Conservation (phyloP, 1,140 invertebrate species). For the Sitodiplosis mosellana region DNA sequence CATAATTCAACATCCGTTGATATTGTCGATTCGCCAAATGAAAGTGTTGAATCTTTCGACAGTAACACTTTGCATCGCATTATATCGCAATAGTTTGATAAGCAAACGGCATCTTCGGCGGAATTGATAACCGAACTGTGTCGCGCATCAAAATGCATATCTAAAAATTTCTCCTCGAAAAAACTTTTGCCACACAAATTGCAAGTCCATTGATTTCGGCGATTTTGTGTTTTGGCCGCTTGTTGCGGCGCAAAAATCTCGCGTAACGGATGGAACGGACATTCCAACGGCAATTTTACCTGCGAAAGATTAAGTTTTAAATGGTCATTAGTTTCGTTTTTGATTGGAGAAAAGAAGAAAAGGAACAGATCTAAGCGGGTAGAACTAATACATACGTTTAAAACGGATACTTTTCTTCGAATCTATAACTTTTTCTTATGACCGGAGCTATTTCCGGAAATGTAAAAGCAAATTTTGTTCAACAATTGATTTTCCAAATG, state of each 20-base stretch:
- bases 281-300: slow-evolving; percentile 61
- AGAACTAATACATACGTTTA: too few relatives aligned
- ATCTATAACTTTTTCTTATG: too few relatives aligned
- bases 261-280: slow-evolving; percentile 69
- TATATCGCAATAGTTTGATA: slow-evolving; percentile 87
- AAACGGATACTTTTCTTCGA: too few relatives aligned
- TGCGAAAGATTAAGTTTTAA: slow-evolving; percentile 1
- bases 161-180: slow-evolving; percentile 68
- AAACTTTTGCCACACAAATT: slow-evolving; percentile 84
- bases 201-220: slow-evolving; percentile 77
- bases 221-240: slow-evolving; percentile 57
- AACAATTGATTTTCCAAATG: background rate
- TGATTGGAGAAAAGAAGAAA: too few relatives aligned
- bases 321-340: too few relatives aligned
- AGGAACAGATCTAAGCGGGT: too few relatives aligned
- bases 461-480: background rate
- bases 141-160: slow-evolving; percentile 76
- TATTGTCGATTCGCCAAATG: slow-evolving; percentile 33
- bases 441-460: too few relatives aligned
- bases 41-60: slow-evolving; percentile 43
- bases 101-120: slow-evolving; percentile 76
- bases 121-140: slow-evolving; percentile 53
- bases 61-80: slow-evolving; percentile 80
- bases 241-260: slow-evolving; percentile 77
- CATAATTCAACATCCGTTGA: slow-evolving; percentile 59